phyloP scores from a whole-genome alignment of 2,797 vertebrate species.

The Spondyliosoma cantharus region DNA sequence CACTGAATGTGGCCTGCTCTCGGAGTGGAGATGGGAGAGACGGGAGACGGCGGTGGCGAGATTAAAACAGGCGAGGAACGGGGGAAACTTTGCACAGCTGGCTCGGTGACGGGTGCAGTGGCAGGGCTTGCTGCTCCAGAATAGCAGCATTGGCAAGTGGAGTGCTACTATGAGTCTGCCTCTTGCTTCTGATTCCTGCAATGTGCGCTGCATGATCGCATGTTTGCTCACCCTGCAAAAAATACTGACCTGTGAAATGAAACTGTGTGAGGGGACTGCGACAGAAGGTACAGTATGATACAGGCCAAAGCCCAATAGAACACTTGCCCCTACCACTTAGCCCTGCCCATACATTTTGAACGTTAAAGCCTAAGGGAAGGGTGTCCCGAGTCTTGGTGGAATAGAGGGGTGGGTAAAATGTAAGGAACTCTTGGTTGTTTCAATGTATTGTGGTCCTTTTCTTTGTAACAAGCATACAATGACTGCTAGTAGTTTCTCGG shows the following conservation, averaged over 20 bases:
- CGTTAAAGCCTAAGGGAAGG: too few species aligned
- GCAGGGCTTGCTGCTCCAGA: constrained; percentile 7
- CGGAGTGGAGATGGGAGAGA: constrained; percentile 52
- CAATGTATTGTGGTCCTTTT: too few species aligned
- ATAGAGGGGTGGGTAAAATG: too few species aligned
- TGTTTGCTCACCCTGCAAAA: constrained; percentile 6
- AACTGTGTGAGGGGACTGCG: not conserved
- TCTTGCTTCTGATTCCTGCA: constrained; percentile 11
- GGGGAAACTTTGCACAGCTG: constrained; percentile 54
- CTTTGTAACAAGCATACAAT: too few species aligned
- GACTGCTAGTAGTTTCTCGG: too few species aligned
- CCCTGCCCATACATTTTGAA: too few species aligned
- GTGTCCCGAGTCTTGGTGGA: too few species aligned
- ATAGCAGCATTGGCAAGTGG: constrained; percentile 32
- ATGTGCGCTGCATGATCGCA: constrained; percentile 11
- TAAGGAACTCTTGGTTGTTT: too few species aligned
- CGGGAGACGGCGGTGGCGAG: constrained; percentile 14
- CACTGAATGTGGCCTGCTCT: constrained; percentile 55
- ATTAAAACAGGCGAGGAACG: constrained; percentile 50
- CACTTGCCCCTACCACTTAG: too few species aligned
- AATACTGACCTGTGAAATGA: not conserved
- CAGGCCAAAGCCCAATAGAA: not conserved
- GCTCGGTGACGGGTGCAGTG: constrained; percentile 31
- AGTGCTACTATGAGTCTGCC: constrained; percentile 8
- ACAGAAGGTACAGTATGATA: not conserved